Evolutionary conservation across 2,113 vertebrate genomes (phyloP), one percentile per base, ranked within the genome.

Genomic region (Cyprinodon tularosa): DNA sequence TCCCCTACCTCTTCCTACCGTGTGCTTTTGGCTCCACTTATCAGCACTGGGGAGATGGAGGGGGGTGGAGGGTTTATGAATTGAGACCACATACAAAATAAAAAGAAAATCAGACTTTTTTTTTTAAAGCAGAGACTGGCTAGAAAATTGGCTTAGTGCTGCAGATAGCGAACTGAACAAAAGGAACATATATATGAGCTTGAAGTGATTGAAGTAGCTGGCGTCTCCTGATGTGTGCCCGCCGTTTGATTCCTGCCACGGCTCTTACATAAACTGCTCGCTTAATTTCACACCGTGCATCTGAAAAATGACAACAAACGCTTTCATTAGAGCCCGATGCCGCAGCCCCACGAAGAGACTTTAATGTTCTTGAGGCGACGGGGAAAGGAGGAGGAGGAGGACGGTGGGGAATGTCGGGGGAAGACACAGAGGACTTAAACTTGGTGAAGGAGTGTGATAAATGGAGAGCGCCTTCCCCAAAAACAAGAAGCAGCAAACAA

Each of bases 101-200:
- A 88, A 92, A 94, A 95, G 96, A 90, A 86, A 96, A 90, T 93
- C 92, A 90, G 89, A 95, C 91, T 95, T 95, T 95, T 95, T 95
- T 95, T 94, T 94, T 93, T 95, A 96, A 95, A 92, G 93, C 92
- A 91, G 88, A 94, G 95, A 95, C 93, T 95, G 95, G 96, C 95
- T 95, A 97, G 96, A 97, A 98, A 98, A 98, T 97, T 96, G 96
- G 96, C 95, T 98, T 98, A 97, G 93, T 83, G 92, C 90, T 86
- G 86, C 91, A 95, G 94, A 95, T 95, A 94, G 95, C 94, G 80
- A 93, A 84, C 84, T 90, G 95, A 95, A 97, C 93, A 96, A 97
- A 96, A 94, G 94, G 91, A 95, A 96, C 94, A 95, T 89, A 95
- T 92, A 95, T 95, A 94, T 93, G 94, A 95, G 94, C 94, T 95